Evolutionary conservation across 1,140 invertebrate genomes (phyloP), one percentile per base, ranked within the genome.

Genomic region (Dreissena rostriformis): DNA sequence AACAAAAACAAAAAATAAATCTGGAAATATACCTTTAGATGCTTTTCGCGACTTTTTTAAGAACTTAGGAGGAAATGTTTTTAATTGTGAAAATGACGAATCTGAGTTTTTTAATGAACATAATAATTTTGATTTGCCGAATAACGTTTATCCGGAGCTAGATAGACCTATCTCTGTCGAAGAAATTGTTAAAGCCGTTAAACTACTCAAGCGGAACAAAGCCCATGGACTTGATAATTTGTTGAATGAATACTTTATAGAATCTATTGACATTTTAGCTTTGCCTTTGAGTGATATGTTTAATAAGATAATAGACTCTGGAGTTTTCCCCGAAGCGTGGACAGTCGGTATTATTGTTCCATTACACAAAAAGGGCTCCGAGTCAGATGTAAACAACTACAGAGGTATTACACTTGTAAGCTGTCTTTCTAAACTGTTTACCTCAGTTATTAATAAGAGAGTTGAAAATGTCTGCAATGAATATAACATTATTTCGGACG

Each of bases 241-340:
- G 26, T 49, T 76, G 14, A 76, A 76, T 63, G 74, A 76, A 76
- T 76, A 76, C 39, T 76, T 76, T 65, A 76, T 76, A 15, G 57
- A 76, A 76, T 26, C 22, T 57, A 66, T 63, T 29, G 74, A 76
- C 51, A 76, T 76, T 29, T 66, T 65, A 51, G 7, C 55, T 19
- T 29, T 28, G 19, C 24, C 39, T 76, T 22, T 76, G 61, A 17
- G 12, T 22, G 74, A 39, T 76, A 76, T 76, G 10, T 76, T 76
- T 63, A 76, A 65, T 39, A 24, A 11, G 39, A 65, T 76, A 15
- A 63, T 76, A n/a, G 24, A 65, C 65, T 24, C 28, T 28, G 74
- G 74, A 63, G 15, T 19, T 61, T 76, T 24, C 29, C 74, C 74
- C 17, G 61, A 76, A n/a, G n/a, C 6, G 39, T 76, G 61, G 74